These are phyloP conservation scores for Scrobipalpa costella DNA, from an alignment of 2,888 invertebrate genomes.

Conservation along the genomic window DNA sequence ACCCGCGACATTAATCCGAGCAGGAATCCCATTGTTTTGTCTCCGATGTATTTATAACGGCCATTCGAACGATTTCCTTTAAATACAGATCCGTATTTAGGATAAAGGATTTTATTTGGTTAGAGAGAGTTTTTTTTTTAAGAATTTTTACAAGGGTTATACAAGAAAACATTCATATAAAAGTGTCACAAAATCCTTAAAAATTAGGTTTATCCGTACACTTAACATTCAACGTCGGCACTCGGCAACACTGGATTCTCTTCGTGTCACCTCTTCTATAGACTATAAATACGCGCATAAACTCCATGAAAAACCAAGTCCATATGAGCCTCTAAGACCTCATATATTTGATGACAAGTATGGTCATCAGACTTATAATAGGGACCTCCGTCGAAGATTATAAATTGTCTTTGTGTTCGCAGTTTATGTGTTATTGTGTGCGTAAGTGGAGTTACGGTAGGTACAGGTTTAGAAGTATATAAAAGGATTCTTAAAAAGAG, in stretches of 20 bases:
- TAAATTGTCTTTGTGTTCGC: not conserved
- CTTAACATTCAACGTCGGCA: too few relatives aligned
- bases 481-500: not conserved
- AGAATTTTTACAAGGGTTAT: too few relatives aligned
- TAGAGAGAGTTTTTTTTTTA: not conserved
- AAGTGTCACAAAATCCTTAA: too few relatives aligned
- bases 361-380: not conserved
- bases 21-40: constrained; percentile 61
- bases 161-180: not conserved
- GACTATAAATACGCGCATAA: not conserved
- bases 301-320: not conserved
- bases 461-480: not conserved
- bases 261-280: not conserved
- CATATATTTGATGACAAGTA: not conserved
- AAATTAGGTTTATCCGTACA: too few relatives aligned
- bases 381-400: not conserved
- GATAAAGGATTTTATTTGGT: constrained; percentile 5
- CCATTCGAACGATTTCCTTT: constrained; percentile 19
- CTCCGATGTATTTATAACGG: constrained; percentile 63
- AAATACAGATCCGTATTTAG: constrained; percentile 7
- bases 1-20: constrained; percentile 58
- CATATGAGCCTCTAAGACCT: not conserved
- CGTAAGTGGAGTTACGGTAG: not conserved
- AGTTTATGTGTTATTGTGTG: constrained; percentile 1
- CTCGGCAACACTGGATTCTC: not conserved